phyloP scores from a whole-genome alignment of 2,797 vertebrate genomes.

The Chloroceryle amazona region DNA sequence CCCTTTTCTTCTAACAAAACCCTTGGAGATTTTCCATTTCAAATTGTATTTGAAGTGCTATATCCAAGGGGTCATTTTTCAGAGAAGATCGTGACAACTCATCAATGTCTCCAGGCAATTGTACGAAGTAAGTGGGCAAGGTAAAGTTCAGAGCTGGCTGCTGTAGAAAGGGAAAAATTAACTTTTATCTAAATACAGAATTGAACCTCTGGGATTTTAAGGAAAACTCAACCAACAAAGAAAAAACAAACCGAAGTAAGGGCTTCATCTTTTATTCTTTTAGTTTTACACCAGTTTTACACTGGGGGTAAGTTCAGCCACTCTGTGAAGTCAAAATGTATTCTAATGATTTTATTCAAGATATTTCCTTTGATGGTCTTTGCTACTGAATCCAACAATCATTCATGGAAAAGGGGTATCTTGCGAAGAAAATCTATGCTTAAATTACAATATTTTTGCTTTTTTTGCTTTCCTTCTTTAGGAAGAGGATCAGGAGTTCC shows the following conservation, averaged over 20 bases:
- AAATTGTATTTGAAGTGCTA: background rate
- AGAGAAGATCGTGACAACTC: background rate
- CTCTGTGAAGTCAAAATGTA: background rate
- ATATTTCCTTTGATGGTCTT: background rate
- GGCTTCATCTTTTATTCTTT: background rate
- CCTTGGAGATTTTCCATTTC: background rate
- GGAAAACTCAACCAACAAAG: background rate
- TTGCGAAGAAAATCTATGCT: background rate
- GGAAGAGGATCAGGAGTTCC: background rate
- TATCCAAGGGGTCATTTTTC: background rate
- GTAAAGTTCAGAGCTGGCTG: background rate
- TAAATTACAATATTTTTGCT: background rate
- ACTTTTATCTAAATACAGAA: background rate
- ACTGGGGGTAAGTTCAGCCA: background rate
- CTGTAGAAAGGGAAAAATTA: background rate
- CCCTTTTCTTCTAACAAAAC: background rate
- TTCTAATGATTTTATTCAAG: background rate
- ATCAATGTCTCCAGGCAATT: background rate
- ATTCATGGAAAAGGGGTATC: background rate
- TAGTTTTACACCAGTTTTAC: background rate
- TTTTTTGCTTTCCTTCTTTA: background rate
- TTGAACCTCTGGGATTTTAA: background rate
- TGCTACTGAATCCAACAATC: background rate
- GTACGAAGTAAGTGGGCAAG: background rate
- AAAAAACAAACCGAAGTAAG: background rate